Evolutionary conservation across 1,140 invertebrate species (phyloP).

Genomic region (Ditylenchus dipsaci): DNA sequence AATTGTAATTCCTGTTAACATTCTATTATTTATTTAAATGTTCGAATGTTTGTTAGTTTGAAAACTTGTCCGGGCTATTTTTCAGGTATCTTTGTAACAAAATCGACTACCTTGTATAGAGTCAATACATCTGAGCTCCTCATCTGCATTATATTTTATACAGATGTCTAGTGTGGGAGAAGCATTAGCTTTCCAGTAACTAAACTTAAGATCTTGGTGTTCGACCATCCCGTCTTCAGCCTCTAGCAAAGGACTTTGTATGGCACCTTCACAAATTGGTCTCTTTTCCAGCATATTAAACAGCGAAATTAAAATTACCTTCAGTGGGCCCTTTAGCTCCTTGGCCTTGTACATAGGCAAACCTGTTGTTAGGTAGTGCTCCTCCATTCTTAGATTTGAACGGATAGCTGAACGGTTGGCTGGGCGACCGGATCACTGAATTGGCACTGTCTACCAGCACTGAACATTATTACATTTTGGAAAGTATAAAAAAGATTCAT

Average conservation of each 20-base stretch:
- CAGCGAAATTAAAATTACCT: too few species aligned
- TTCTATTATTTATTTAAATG: too few species aligned
- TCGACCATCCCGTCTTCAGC: not conserved
- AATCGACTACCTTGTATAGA: constrained; percentile 19
- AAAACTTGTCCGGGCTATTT: too few species aligned
- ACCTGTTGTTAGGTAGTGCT: constrained; percentile 2
- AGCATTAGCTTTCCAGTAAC: constrained; percentile 18
- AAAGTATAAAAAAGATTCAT: not conserved
- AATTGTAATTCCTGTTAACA: too few species aligned
- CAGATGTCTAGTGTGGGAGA: constrained; percentile 26
- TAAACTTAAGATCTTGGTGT: constrained; percentile 2
- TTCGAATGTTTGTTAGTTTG: too few species aligned
- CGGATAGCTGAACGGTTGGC: not conserved
- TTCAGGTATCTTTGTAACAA: too few species aligned
- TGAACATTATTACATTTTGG: not conserved
- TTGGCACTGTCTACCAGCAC: constrained; percentile 20
- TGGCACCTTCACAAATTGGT: too few species aligned
- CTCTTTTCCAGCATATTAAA: too few species aligned
- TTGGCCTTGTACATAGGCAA: constrained; percentile 28
- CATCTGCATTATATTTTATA: constrained; percentile 12
- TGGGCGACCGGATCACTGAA: constrained; percentile 16
- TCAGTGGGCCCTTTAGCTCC: constrained; percentile 14
- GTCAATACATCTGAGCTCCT: constrained; percentile 19
- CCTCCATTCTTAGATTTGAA: not conserved
- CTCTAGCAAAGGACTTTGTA: constrained; percentile 9